Evolutionary conservation across 2,888 invertebrate genomes (phyloP), one percentile per base, ranked within the genome.

Genomic region (Neria commutata): DNA sequence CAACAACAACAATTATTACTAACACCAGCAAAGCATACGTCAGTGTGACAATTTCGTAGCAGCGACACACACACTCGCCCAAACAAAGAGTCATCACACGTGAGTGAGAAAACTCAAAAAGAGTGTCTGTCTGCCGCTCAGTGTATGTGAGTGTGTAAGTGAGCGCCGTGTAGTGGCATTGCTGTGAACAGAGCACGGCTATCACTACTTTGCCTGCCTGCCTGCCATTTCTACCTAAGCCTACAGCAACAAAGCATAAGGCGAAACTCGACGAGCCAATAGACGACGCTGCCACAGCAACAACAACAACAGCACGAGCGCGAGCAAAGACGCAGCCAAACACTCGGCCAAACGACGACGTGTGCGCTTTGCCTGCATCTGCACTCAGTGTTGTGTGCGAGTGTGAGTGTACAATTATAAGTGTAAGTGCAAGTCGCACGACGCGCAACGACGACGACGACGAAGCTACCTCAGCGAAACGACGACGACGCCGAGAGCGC

Each of bases 231-330:
- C 6, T 29, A 29, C 29, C 29, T 29, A 29, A 29, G 14, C 37
- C 34, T 37, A 48, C 21, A 21, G 21, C 48, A 37, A 37, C 17
- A 19, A 42, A 26, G 21, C 34, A 51, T 46, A 55, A 52, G 47
- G 42, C 51, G 52, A 55, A 60, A 60, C 55, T 52, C 52, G 33
- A 48, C 48, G 56, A 56, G 61, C 63, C 65, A 67, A 67, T 65
- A 65, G 61, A 60, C 56, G 61, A 56, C 53, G 51, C 52, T 54
- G 56, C 56, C 25, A 23, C 58, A 59, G 29, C 21, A 24, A 40
- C 48, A 51, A 47, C 42, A 14, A 21, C 14, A 19, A 6, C 42
- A 19, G 17, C 21, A 14, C 21, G 16, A 37, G 37, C 24, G 40
- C 48, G 25, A 14, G 25, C 48, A 33, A 26, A 19, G 29, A 11